Evolutionary conservation across 2,888 invertebrate species (phyloP).

Genomic region (Eugnorisma glareosa): DNA sequence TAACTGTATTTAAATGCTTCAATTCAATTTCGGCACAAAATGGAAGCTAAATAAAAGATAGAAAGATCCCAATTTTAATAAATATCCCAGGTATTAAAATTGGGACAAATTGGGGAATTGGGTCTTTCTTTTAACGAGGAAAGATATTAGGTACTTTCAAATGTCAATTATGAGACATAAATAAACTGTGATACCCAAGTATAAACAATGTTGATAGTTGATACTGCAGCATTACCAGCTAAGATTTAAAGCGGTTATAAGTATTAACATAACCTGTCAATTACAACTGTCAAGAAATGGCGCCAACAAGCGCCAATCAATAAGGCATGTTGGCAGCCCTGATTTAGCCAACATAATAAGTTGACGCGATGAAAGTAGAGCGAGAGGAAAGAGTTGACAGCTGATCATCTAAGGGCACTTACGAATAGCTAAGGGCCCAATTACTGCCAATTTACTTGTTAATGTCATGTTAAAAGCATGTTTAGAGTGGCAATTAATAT

Average conservation of each 20-base stretch:
- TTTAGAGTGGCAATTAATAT: slow-evolving; percentile 7
- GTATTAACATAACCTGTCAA: slow-evolving; percentile 34
- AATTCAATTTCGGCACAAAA: not conserved
- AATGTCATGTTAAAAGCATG: slow-evolving; percentile 20
- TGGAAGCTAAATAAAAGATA: no score
- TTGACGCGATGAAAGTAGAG: slow-evolving; percentile 48
- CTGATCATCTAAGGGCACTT: slow-evolving; percentile 51
- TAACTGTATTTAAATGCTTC: not conserved
- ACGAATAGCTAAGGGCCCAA: slow-evolving; percentile 40
- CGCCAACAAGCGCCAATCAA: slow-evolving; percentile 21
- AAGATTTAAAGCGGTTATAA: slow-evolving; percentile 23
- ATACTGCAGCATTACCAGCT: not conserved
- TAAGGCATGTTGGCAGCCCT: slow-evolving; percentile 43
- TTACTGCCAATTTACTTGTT: slow-evolving; percentile 40
- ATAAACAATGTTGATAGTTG: not conserved
- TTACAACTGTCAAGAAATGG: slow-evolving; percentile 42
- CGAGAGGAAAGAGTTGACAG: slow-evolving; percentile 44
- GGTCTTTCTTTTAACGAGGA: not conserved
- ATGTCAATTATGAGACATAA: not conserved
- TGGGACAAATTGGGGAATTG: no score
- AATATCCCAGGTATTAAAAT: not conserved
- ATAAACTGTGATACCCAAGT: not conserved
- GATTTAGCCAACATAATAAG: slow-evolving; percentile 36
- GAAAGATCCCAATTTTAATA: no score
- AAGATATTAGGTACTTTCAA: not conserved